Base-by-base conservation (phyloP, 1,140 invertebrate genomes). In the Drosophila insularis region DNA sequence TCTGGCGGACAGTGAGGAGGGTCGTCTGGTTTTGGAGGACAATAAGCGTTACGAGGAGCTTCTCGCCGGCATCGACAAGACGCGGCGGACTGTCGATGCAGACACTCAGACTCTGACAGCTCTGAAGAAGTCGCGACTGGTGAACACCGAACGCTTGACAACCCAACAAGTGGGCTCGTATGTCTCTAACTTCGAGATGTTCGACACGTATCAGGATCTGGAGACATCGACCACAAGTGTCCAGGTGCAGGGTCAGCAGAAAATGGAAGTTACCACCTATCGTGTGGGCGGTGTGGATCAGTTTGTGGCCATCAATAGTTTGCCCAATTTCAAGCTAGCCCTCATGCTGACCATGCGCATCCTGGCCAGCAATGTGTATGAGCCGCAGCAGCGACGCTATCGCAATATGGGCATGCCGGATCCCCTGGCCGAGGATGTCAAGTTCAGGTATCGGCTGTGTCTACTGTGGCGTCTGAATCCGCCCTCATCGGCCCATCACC, bases 121-220 rank as follows among this genome's bases (percentile, higher is more conserved):
- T 10, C 90, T 95, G 1, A 92, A 92, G 0, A 96, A 96, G 86
- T 93, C 93, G 1, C 91, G 94, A 40, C 92, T 93, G 21, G 95
- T 95, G 0, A 93, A 94, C 14, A 92, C 94, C 0, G 92, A 92
- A 3, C 91, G 93, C 40, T 90, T 93, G 1, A 91, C 92, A 63
- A 94, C 93, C 11, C 92, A 90, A 55, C 94, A 95, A 81, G 92
- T 92, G 8, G 92, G 92, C 5, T 93, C 93, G 0, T 95, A 95
- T 78, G 95, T 95, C 0, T 96, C 95, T 5, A 93, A 95, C 74
- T 96, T 95, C 94, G 94, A 95, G 58, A 95, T 96, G 94, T 94
- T 94, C 71, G 95, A 96, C 73, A 95, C 94, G 0, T 96, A 94
- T 71, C 90, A 92, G 23, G 86, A 90, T 23, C 80, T 93, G 4